A percentile compares a stretch with the other conserved stretches of the same genome.
Conservation (phyloP, 1,140 invertebrate genomes). For the Drusus annulatus region DNA sequence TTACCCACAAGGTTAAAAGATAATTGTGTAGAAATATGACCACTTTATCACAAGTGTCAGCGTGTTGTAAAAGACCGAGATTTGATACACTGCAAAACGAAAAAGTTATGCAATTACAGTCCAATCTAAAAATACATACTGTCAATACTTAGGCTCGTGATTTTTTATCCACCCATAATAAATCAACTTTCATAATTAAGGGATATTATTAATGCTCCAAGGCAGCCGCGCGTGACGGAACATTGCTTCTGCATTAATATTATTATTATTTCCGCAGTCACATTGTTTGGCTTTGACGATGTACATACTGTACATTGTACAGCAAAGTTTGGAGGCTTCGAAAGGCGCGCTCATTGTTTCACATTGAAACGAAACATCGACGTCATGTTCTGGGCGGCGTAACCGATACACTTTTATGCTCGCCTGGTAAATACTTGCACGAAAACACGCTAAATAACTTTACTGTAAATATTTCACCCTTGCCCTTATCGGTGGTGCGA, state of each 20-base stretch:
- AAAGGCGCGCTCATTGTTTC: conserved; percentile 7
- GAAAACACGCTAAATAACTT: too few relatives aligned
- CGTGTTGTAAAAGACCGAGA: too few relatives aligned
- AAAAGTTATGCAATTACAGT: too few relatives aligned
- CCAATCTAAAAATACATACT: too few relatives aligned
- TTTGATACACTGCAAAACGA: too few relatives aligned
- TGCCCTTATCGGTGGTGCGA: too few relatives aligned
- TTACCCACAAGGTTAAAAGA: too few relatives aligned
- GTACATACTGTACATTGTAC: too few relatives aligned
- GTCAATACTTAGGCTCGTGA: too few relatives aligned
- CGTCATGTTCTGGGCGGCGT: conserved; percentile 7
- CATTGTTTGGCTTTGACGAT: not conserved
- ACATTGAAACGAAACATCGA: not conserved
- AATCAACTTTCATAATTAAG: conserved; percentile 28
- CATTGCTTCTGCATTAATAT: conserved; percentile 58
- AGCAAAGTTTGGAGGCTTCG: conserved; percentile 19
- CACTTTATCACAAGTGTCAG: too few relatives aligned
- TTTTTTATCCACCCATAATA: conserved; percentile 8
- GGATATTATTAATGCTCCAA: conserved; percentile 47
- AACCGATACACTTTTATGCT: conserved; percentile 22
- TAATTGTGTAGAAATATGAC: too few relatives aligned
- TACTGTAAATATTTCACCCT: too few relatives aligned
- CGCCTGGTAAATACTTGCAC: not conserved
- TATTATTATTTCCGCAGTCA: conserved; percentile 48
- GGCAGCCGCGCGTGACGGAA: conserved; percentile 53